A percentile compares a stretch with the other conserved stretches of the same genome.
Evolutionary conservation across 2,113 vertebrate species (phyloP).

Genomic region (Cyprinodon variegatus): DNA sequence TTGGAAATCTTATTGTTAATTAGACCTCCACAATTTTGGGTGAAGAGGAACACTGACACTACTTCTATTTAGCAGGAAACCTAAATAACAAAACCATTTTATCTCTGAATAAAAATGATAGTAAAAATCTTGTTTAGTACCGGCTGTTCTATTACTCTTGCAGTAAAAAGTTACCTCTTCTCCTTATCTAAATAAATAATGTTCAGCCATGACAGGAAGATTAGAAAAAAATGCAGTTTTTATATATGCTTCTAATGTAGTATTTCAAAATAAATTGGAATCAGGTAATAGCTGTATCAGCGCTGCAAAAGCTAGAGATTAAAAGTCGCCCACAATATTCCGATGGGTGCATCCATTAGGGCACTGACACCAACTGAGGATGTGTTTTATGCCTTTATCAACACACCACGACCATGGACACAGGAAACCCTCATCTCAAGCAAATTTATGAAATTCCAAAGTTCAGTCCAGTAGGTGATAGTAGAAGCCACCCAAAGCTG

Average conservation of each 20-base stretch:
- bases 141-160: background rate
- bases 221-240: background rate
- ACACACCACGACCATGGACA: slow-evolving; percentile 31
- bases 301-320: background rate
- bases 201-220: background rate
- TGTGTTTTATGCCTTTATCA: background rate
- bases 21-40: background rate
- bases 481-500: slow-evolving; percentile 39
- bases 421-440: slow-evolving; percentile 22
- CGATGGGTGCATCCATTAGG: background rate
- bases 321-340: background rate
- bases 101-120: background rate
- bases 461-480: slow-evolving; percentile 42
- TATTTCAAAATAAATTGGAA: background rate
- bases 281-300: background rate
- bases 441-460: slow-evolving; percentile 36
- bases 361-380: background rate
- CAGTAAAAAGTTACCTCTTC: background rate
- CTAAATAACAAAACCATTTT: background rate
- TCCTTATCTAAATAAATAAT: background rate
- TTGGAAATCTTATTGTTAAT: background rate
- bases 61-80: background rate
- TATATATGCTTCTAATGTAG: background rate
- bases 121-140: no score
- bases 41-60: background rate